Percentiles rank a stretch among this genome's conserved stretches.
Evolutionary conservation across 2,113 vertebrate genomes (phyloP).

Genomic region (Hystrix brachyura): DNA sequence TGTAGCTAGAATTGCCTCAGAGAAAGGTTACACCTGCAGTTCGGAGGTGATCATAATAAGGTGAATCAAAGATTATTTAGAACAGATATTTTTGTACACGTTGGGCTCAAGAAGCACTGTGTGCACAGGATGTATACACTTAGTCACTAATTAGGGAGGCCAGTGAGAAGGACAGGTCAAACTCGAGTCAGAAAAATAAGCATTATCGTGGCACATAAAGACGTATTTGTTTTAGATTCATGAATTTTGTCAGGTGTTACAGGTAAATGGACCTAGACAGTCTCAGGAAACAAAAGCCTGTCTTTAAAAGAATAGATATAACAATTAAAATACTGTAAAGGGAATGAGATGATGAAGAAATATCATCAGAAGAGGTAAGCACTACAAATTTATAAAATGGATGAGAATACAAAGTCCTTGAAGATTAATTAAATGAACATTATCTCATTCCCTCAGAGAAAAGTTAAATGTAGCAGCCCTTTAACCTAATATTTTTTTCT

Average conservation of each 20-base stretch:
- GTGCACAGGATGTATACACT: neutral
- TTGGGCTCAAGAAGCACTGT: neutral
- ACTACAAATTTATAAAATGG: neutral
- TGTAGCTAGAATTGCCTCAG: neutral
- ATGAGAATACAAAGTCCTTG: neutral
- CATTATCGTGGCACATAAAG: neutral
- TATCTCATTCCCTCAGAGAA: neutral
- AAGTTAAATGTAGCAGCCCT: neutral
- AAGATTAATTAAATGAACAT: conserved; percentile 36
- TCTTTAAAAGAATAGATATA: conserved; percentile 8
- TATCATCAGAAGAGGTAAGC: neutral
- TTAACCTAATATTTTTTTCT: neutral
- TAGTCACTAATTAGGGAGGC: neutral
- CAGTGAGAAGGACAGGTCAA: neutral
- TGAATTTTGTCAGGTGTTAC: neutral
- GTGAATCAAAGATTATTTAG: neutral
- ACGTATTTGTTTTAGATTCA: neutral
- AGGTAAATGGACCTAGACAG: neutral
- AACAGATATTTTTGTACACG: neutral
- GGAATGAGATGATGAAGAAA: neutral
- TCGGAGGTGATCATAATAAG: neutral
- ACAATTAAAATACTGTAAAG: neutral
- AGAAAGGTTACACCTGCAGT: neutral
- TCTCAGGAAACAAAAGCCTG: neutral
- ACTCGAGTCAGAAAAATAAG: neutral